phyloP scores from a whole-genome alignment of 2,888 invertebrate species.

The Archips crataeganus region DNA sequence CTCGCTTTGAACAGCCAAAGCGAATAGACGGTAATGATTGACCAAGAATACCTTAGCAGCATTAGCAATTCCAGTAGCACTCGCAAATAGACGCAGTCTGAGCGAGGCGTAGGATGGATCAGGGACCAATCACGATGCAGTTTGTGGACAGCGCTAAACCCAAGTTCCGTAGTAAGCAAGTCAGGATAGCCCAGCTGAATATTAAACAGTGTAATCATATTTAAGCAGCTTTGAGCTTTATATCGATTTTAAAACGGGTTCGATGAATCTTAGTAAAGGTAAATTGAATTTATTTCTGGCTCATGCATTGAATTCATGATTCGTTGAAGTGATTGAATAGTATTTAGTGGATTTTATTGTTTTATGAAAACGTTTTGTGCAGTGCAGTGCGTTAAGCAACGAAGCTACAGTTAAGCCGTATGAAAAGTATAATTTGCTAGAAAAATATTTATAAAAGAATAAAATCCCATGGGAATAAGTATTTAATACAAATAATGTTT shows the following conservation, averaged over 20 bases:
- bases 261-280: not conserved
- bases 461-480: no score
- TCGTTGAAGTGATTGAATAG: not conserved
- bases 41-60: conserved; percentile 13
- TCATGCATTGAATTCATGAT: not conserved
- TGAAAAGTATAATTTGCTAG: no score
- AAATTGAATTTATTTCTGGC: not conserved
- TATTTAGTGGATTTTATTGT: not conserved
- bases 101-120: conserved; percentile 5
- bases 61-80: conserved; percentile 15
- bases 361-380: no score
- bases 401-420: no score
- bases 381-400: no score
- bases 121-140: conserved; percentile 16
- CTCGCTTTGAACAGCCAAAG: not conserved
- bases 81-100: conserved; percentile 14
- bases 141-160: conserved; percentile 13
- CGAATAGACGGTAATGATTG: conserved; percentile 10
- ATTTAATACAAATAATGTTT: no score
- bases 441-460: no score
- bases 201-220: conserved; percentile 7
- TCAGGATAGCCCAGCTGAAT: conserved; percentile 5
- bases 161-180: conserved; percentile 17
- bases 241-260: not conserved
- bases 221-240: not conserved